Conservation (phyloP, 2,888 invertebrate species). For the Acanthosepion pharaonis region DNA sequence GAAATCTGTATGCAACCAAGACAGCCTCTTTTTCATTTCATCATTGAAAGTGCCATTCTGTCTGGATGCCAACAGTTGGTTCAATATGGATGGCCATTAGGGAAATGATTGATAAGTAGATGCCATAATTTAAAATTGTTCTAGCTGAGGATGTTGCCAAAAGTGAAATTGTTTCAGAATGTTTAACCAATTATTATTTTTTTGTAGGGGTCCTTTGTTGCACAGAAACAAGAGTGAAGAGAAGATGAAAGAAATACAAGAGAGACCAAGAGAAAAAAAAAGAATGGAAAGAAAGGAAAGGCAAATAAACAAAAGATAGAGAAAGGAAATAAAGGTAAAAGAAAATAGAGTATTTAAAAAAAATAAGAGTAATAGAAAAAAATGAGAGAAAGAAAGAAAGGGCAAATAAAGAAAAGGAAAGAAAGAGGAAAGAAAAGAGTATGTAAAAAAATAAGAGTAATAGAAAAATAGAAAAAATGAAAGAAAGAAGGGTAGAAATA, state of each 20-base stretch:
- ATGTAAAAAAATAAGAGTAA: slow-evolving; percentile 34
- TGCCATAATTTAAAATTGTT: not conserved
- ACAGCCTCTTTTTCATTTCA: not conserved
- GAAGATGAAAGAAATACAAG: slow-evolving; percentile 36
- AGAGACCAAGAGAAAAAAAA: slow-evolving; percentile 16
- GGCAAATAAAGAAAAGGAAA: not conserved
- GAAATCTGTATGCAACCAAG: not conserved
- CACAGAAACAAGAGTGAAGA: slow-evolving; percentile 21
- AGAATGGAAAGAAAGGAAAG: not conserved
- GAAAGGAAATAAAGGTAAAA: not conserved
- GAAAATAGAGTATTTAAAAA: not conserved
- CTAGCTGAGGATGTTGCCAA: not conserved
- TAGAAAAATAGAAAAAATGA: not conserved
- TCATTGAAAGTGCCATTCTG: not conserved
- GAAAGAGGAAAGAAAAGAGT: too few species aligned
- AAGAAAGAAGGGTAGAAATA: not conserved
- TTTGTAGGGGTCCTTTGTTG: not conserved
- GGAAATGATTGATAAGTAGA: not conserved
- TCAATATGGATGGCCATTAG: not conserved
- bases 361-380: not conserved
- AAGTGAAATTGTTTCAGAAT: not conserved
- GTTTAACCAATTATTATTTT: not conserved
- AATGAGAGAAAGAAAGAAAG: not conserved
- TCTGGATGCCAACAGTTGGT: not conserved
- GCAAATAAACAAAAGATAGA: not conserved